Conservation (phyloP, 2,113 vertebrate species). For the Trogon surrucura region DNA sequence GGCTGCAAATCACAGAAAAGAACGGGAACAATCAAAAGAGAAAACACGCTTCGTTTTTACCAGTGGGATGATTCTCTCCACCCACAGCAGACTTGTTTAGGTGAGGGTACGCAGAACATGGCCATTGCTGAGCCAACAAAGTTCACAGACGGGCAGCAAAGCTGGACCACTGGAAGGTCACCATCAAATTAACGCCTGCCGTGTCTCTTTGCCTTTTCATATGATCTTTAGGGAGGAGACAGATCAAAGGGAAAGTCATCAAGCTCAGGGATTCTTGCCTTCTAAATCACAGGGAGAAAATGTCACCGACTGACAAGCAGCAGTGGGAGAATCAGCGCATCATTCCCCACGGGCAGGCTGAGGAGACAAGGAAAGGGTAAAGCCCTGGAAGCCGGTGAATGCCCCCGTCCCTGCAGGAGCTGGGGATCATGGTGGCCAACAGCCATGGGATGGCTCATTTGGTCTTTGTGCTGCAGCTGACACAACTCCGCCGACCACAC, state of each 20-base stretch:
- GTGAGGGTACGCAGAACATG: neutral
- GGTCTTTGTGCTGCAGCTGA: neutral
- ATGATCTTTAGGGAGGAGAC: neutral
- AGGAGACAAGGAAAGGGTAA: neutral
- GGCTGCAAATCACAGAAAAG: neutral
- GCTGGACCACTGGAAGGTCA: neutral
- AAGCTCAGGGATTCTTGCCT: neutral
- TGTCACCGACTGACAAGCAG: neutral
- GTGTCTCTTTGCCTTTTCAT: accelerated
- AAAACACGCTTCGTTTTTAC: neutral
- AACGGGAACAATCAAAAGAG: constrained; percentile 43
- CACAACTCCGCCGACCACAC: neutral
- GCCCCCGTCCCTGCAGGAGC: accelerated
- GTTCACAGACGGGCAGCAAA: neutral
- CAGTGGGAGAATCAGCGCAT: neutral
- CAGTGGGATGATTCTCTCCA: neutral
- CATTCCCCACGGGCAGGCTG: accelerated
- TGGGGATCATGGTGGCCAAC: neutral
- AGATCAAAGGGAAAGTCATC: neutral
- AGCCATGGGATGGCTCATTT: accelerated
- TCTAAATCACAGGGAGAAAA: neutral
- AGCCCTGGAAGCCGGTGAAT: accelerated
- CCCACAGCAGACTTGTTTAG: neutral
- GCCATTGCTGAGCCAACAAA: neutral
- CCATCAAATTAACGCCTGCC: neutral